phyloP scores from a whole-genome alignment of 2,797 vertebrate species.

The Sciurus carolinensis region DNA sequence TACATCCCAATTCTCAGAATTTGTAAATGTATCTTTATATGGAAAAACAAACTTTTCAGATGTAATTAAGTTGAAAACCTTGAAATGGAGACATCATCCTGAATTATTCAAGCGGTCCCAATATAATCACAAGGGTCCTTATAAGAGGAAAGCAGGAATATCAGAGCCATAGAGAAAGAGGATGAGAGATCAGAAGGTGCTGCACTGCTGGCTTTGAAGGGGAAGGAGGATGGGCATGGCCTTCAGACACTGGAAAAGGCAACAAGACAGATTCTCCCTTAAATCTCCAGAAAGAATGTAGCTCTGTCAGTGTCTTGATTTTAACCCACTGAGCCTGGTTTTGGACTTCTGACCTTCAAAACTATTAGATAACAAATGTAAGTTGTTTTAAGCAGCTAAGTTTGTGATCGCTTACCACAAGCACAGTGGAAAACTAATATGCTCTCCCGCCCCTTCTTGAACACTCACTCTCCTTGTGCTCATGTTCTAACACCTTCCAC shows the following conservation, averaged over 20 bases:
- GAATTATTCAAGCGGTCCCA: not conserved
- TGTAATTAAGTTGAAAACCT: slow-evolving; percentile 4
- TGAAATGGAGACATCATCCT: not conserved
- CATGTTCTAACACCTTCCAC: not conserved
- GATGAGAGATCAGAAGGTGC: not conserved
- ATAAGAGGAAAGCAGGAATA: not conserved
- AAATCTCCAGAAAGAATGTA: not conserved
- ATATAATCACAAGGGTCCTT: not conserved
- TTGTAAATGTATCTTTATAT: not conserved
- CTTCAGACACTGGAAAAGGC: not conserved
- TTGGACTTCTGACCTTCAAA: not conserved
- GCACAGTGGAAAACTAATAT: not conserved
- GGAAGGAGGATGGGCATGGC: not conserved
- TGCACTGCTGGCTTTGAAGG: not conserved
- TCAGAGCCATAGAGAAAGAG: not conserved
- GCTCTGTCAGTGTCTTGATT: not conserved
- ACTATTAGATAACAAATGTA: not conserved
- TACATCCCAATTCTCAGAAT: not conserved
- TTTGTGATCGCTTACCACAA: not conserved
- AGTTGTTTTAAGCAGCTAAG: not conserved
- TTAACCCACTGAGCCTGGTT: not conserved
- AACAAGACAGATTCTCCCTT: not conserved
- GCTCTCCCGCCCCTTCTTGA: not conserved
- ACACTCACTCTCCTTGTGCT: not conserved
- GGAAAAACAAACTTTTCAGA: not conserved